Evolutionary conservation across 2,888 invertebrate genomes (phyloP).

Genomic region (Sclerodermus sp.): DNA sequence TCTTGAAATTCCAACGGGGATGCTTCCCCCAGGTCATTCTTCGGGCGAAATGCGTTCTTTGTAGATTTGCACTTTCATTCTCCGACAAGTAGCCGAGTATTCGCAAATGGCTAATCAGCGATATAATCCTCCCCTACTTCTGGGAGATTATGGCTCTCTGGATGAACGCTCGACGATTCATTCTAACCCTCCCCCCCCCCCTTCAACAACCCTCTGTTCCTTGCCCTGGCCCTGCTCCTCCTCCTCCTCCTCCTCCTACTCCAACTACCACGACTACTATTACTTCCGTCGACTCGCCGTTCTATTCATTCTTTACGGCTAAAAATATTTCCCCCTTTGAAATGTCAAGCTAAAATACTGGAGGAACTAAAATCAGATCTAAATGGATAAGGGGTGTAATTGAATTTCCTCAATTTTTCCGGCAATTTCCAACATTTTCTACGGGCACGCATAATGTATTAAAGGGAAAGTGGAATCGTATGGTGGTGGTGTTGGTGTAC

Average conservation of each 20-base stretch:
- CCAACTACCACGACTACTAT: too few relatives aligned
- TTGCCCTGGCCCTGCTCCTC: neutral
- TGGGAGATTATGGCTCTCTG: neutral
- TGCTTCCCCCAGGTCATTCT: conserved; percentile 4
- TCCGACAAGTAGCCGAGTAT: neutral
- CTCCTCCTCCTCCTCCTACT: conserved; percentile 4
- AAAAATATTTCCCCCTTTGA: too few relatives aligned
- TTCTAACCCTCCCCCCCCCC: too few relatives aligned
- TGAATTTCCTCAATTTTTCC: neutral
- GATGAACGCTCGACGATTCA: neutral
- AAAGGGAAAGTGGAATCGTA: too few relatives aligned
- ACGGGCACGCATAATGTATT: too few relatives aligned
- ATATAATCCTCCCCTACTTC: neutral
- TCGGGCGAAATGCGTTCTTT: conserved; percentile 27
- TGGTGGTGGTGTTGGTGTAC: too few relatives aligned
- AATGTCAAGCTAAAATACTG: too few relatives aligned
- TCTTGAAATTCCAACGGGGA: conserved; percentile 19
- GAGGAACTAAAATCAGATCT: too few relatives aligned
- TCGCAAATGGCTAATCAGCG: conserved; percentile 12
- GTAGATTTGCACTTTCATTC: conserved; percentile 11
- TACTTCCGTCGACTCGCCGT: too few relatives aligned
- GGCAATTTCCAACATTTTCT: too few relatives aligned
- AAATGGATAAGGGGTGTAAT: neutral
- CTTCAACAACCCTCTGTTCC: neutral
- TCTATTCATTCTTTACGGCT: too few relatives aligned